Evolutionary conservation across 2,113 vertebrate species (phyloP), one percentile per base, ranked within the genome.

Genomic region (Vicugna pacos): DNA sequence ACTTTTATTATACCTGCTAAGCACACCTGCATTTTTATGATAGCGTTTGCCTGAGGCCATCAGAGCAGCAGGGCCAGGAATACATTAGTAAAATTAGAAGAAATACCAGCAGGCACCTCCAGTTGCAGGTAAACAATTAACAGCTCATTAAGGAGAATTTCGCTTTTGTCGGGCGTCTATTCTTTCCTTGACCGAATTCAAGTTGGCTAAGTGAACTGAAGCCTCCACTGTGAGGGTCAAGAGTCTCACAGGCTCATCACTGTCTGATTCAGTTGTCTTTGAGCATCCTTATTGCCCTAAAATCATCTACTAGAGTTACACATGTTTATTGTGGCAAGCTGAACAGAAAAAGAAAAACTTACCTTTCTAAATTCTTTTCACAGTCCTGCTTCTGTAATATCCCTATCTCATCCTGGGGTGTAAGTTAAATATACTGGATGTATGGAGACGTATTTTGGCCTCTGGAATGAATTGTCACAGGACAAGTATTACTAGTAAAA

Each of bases 1-100:
- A 56, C 65, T 83, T 98, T 95, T 93, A 85, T 97, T 95, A 38
- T 52, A 90, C 77, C 93, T 97, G 73, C 95, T 96, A 65, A 98
- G 96, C 95, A 97, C 96, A 98, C 96, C 97, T 97, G 98, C 94
- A 97, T 77, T 76, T 97, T 97, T 95, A 97, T 96, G 93, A 54
- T 64, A 85, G 0, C 30, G 38, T 95, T 98, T 98, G 94, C 92
- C 95, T 76, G 88, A 97, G 95, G 95, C 89, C 42, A 69, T 75
- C 3, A 1, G 4, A 91, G 46, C 3, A 95, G 93, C 77, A 95
- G 58, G 52, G 65, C 70, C 89, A 97, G 84, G 70, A 85, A 97
- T 69, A 38, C 46, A 93, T 96, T 64, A 54, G 54, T 85, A 98
- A 97, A 98, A 96, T 84, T 86, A 95, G 92, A 93, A 96, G 93